Evolutionary conservation across 2,797 vertebrate genomes (phyloP).

Genomic region (Lacerta viridis): DNA sequence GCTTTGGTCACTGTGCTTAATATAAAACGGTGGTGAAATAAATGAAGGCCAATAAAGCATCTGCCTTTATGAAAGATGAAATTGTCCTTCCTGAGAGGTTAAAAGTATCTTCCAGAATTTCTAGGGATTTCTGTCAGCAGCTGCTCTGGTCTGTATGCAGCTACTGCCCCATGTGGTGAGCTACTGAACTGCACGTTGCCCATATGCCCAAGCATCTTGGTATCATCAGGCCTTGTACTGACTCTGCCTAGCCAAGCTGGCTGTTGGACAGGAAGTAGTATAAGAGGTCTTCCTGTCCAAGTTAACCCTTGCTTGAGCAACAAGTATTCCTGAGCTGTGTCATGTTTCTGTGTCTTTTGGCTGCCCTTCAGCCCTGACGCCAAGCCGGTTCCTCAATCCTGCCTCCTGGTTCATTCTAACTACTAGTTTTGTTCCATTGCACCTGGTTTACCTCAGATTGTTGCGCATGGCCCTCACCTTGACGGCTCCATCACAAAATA

Average conservation of each 20-base stretch:
- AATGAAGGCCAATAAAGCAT: neutral
- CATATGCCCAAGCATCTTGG: neutral
- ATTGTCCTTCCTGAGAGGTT: neutral
- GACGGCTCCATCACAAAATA: neutral
- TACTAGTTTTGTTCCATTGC: neutral
- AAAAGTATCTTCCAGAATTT: neutral
- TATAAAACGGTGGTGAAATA: neutral
- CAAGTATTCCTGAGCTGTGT: neutral
- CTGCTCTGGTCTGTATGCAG: neutral
- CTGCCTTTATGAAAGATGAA: neutral
- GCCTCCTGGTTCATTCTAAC: neutral
- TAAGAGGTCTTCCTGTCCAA: neutral
- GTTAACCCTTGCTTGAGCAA: neutral
- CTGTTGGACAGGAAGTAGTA: neutral
- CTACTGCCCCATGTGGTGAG: neutral
- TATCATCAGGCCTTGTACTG: neutral
- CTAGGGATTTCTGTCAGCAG: neutral
- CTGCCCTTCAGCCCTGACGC: neutral
- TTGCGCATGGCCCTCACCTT: neutral
- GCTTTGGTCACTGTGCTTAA: neutral
- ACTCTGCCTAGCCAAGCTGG: neutral
- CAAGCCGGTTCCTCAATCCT: neutral
- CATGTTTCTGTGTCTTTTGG: neutral
- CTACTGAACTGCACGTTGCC: neutral
- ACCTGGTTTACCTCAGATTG: neutral